Base-by-base conservation (phyloP, 2,888 invertebrate species). In the Oligia strigilis region DNA sequence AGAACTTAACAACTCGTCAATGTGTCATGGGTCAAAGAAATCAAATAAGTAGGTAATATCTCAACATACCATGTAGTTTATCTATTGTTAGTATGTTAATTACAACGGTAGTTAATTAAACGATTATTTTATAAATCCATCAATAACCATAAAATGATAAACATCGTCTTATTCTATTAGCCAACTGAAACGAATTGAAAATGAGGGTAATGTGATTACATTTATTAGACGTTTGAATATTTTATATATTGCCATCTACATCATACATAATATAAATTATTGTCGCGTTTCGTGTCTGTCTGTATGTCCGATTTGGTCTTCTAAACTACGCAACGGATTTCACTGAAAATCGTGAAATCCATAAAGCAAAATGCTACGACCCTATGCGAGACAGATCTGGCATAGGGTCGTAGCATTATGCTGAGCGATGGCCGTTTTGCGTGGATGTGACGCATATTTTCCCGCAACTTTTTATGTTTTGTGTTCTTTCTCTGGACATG, bases 21-120 rank as follows among this genome's bases (percentile, higher is more conserved):
- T 55, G 11, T 82, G 66, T 67, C 77, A 77, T 36, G 0, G 52
- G 77, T 62, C 67, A 62, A 77, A 40, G 52, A 60, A 23, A 5
- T 46, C 36, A 52, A 80, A 82, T 46, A 65, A 52, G 23, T 65
- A 19, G 5, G 36, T 40, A 43, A 62, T n/a, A 29, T 46, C 17
- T 46, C 11, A 49, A 55, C 14, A 69, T 23, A 29, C 17, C 29
- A 13, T 36, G n/a, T 2, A 62, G n/a, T 4, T 43, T n/a, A 43
- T 62, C 40, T 58, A 36, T 67, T 17, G 43, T 79, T 46, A 40
- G 49, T 46, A 60, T 66, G 79, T 78, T 66, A 71, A 81, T 83
- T 78, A 36, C 43, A 66, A 23, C 29, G 52, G n/a, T 2, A 46
- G 71, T 60, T 69, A 58, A 70, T n/a, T 43, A 43, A 46, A 71